Percentiles rank a stretch among this genome's conserved stretches.
These are phyloP conservation scores for Dicycla oo DNA, from an alignment of 2,888 invertebrate species.

Conservation along the genomic window DNA sequence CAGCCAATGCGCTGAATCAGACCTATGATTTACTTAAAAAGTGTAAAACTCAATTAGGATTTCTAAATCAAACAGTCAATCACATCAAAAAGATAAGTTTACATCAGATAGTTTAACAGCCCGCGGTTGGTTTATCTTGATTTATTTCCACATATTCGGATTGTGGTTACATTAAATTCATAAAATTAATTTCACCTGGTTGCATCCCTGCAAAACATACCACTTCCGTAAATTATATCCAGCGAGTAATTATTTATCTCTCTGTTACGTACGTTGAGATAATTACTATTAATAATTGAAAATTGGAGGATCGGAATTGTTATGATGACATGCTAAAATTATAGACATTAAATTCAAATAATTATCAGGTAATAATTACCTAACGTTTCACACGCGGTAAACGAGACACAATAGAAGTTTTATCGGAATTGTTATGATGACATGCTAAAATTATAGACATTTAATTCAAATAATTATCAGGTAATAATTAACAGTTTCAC, in stretches of 20 bases:
- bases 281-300: conserved; percentile 47
- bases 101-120: not conserved
- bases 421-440: no score
- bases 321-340: conserved; percentile 7
- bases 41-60: conserved; percentile 23
- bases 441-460: no score
- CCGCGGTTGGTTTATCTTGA: conserved; percentile 1
- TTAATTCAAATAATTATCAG: no score
- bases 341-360: conserved; percentile 2
- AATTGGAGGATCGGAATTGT: conserved; percentile 41
- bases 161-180: conserved; percentile 19
- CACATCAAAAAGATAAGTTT: conserved; percentile 20
- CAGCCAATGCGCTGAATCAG: not conserved
- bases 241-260: conserved; percentile 45
- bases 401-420: no score
- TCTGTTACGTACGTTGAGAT: conserved; percentile 23
- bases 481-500: no score
- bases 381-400: no score
- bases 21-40: conserved; percentile 16
- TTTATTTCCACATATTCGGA: conserved; percentile 20
- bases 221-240: conserved; percentile 33
- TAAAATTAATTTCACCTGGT: conserved; percentile 17
- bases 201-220: conserved; percentile 15
- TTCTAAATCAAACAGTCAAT: conserved; percentile 21
- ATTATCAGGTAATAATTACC: not conserved